A percentile compares a stretch with the other conserved stretches of the same genome.
phyloP scores from a whole-genome alignment of 2,888 invertebrate genomes.

The Hololepta plana region DNA sequence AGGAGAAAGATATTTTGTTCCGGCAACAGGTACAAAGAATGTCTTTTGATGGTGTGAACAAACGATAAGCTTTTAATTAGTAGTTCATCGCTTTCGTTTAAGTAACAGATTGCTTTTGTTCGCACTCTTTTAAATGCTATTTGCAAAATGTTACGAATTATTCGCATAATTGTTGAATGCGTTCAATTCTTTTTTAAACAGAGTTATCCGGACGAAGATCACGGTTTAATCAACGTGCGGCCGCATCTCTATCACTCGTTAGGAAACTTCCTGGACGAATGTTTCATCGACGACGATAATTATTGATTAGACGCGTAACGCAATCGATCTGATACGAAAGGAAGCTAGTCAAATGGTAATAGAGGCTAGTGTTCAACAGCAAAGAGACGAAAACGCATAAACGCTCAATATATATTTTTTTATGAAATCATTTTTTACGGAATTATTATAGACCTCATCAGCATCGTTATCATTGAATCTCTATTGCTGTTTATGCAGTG shows the following conservation, averaged over 20 bases:
- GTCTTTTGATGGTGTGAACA: no score
- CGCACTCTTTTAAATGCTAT: conserved; percentile 1
- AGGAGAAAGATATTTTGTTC: conserved; percentile 73
- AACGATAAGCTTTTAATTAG: conserved; percentile 1
- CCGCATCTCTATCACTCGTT: conserved; percentile 80
- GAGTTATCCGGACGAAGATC: conserved; percentile 91
- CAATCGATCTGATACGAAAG: background rate
- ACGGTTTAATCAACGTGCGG: conserved; percentile 63
- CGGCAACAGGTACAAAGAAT: conserved; percentile 69
- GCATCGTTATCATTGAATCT: no score
- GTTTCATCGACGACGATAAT: conserved; percentile 24
- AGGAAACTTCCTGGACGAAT: conserved; percentile 60
- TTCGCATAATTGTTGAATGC: background rate
- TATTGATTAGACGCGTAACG: conserved; percentile 4
- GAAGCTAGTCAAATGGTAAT: no score
- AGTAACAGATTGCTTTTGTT: no score
- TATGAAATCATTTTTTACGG: no score
- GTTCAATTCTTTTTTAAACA: no score
- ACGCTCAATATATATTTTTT: background rate
- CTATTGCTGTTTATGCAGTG: no score
- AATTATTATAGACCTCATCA: no score
- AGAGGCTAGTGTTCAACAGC: background rate
- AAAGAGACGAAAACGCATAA: background rate
- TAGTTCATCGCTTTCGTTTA: no score
- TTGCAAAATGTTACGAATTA: conserved; percentile 1